phyloP scores from a whole-genome alignment of 2,888 invertebrate genomes.

The Dynastes hyllus region DNA sequence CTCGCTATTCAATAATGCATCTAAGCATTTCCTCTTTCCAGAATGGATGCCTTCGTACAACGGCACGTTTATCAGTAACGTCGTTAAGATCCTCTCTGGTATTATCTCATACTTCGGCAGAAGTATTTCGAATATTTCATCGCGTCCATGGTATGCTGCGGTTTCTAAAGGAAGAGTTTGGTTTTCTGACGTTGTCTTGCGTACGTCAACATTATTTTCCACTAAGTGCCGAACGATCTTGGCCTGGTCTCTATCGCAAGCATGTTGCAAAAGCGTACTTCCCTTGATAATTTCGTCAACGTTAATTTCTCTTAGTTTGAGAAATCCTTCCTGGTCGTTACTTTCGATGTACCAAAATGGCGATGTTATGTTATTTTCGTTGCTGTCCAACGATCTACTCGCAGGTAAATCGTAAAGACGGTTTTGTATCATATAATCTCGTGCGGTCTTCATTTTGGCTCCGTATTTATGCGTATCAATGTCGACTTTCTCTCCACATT shows the following conservation, averaged over 20 bases:
- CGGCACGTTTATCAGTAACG: constrained; percentile 66
- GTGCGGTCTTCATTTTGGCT: constrained; percentile 72
- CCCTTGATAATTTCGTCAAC: constrained; percentile 65
- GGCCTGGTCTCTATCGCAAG: constrained; percentile 72
- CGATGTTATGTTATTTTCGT: constrained; percentile 53
- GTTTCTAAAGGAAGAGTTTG: constrained; percentile 75
- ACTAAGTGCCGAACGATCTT: constrained; percentile 73
- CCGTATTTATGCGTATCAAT: constrained; percentile 74
- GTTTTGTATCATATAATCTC: constrained; percentile 73
- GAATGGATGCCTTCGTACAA: constrained; percentile 71
- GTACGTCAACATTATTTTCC: constrained; percentile 73
- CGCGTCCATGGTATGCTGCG: constrained; percentile 77
- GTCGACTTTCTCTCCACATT: constrained; percentile 73
- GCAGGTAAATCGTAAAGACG: constrained; percentile 62
- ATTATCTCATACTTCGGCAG: constrained; percentile 69
- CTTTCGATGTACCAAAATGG: constrained; percentile 52
- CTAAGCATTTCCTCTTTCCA: constrained; percentile 74
- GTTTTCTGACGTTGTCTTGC: constrained; percentile 73
- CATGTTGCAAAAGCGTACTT: constrained; percentile 69
- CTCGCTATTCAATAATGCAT: constrained; percentile 2
- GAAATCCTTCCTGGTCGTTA: constrained; percentile 62
- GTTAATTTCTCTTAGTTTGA: constrained; percentile 55
- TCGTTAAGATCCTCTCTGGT: constrained; percentile 55
- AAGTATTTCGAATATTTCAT: constrained; percentile 74
- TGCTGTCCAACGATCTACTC: constrained; percentile 54